These are phyloP conservation scores for Calephelis perditalis DNA, from an alignment of 2,888 invertebrate species.

Conservation along the genomic window DNA sequence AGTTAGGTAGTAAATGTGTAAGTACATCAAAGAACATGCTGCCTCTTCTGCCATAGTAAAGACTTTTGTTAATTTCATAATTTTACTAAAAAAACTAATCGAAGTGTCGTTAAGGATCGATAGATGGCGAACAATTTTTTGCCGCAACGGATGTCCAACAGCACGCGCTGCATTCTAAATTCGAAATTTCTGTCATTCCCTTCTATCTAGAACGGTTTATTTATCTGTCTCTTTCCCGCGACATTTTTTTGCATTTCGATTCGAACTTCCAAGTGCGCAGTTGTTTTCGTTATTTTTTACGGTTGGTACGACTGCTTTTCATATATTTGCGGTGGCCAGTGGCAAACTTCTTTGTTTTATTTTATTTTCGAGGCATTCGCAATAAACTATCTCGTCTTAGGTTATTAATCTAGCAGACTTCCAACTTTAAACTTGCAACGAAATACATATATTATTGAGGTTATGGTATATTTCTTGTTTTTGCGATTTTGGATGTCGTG, in stretches of 20 bases:
- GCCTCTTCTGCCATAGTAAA: too few relatives aligned
- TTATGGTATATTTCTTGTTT: too few relatives aligned
- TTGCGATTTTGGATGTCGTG: too few relatives aligned
- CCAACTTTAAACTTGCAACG: too few relatives aligned
- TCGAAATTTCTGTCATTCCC: conserved; percentile 55
- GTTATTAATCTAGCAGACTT: conserved; percentile 33
- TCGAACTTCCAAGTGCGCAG: conserved; percentile 71
- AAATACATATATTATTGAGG: too few relatives aligned
- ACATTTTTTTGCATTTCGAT: conserved; percentile 75
- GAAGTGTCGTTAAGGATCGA: conserved; percentile 51
- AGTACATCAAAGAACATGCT: too few relatives aligned
- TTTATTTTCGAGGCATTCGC: conserved; percentile 38
- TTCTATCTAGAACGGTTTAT: conserved; percentile 46
- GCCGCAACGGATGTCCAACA: conserved; percentile 68
- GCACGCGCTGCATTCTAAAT: conserved; percentile 77
- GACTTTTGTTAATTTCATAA: too few relatives aligned
- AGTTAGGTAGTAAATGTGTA: too few relatives aligned
- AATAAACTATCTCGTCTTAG: conserved; percentile 34
- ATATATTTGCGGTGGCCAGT: conserved; percentile 51
- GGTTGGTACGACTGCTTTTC: conserved; percentile 41
- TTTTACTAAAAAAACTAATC: conserved; percentile 24
- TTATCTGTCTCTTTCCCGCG: conserved; percentile 52
- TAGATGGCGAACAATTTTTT: conserved; percentile 68
- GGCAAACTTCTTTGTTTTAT: conserved; percentile 48
- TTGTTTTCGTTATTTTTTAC: conserved; percentile 68